A percentile compares a stretch with the other conserved stretches of the same genome.
These are phyloP conservation scores for Rhea pennata DNA, from an alignment of 2,113 vertebrate species.

Conservation along the genomic window DNA sequence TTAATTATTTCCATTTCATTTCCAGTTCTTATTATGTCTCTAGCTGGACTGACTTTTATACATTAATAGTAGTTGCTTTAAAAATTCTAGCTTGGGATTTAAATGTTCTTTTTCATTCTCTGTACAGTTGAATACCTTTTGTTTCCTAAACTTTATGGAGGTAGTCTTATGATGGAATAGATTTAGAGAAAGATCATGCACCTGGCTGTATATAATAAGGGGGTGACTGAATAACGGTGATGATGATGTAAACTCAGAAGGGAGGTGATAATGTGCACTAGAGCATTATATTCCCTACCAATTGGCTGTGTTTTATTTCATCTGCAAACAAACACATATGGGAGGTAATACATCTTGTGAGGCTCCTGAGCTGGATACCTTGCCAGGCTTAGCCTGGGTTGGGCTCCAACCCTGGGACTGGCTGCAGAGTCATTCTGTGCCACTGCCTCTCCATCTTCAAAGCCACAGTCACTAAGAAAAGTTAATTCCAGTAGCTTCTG, in stretches of 20 bases:
- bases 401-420: background rate
- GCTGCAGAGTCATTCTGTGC: background rate
- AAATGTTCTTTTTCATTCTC: background rate
- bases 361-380: background rate
- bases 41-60: background rate
- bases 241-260: background rate
- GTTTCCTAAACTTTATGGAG: background rate
- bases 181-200: background rate
- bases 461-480: background rate
- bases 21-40: background rate
- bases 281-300: background rate
- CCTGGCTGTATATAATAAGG: background rate
- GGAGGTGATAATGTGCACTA: background rate
- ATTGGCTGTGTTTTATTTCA: constrained; percentile 12
- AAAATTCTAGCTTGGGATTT: background rate
- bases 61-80: background rate
- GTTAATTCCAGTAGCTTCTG: background rate
- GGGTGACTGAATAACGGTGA: background rate
- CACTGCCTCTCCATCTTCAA: background rate
- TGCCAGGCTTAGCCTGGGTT: background rate
- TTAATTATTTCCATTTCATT: background rate
- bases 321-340: background rate
- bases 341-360: background rate
- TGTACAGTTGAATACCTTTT: background rate
- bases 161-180: background rate